Evolutionary conservation across 2,888 invertebrate species (phyloP), one percentile per base, ranked within the genome.

Genomic region (Cheilosia scutellata): DNA sequence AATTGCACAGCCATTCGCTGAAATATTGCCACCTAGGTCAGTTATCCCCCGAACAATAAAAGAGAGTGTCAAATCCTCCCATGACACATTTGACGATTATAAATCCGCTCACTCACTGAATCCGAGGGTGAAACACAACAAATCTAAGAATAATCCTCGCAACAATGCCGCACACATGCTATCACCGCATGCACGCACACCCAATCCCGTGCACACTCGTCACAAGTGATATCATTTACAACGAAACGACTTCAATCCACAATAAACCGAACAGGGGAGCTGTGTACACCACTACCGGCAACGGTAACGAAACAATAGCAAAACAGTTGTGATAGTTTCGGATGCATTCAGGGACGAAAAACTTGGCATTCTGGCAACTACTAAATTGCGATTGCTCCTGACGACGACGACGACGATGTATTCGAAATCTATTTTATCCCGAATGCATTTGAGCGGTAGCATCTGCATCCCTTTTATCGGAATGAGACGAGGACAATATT

Each of bases 141-240:
- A 76, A 82, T 76, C 82, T 47, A 82, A 57, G 72, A 72, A 72
- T 82, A 86, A 86, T 86, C 86, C 72, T 51, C 66, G 57, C 44
- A 76, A 82, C 76, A 82, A 77, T 82, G 71, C 60, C 74, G 58
- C 53, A 11, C 29, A 53, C 31, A 29, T 5, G n/a, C 31, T 16
- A 5, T 82, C 82, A 76, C 65, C 72, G 82, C 66, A 79, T 65
- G 20, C 20, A 20, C 20, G 20, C 78, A 68, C 55, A 27, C 53
- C 20, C 55, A 20, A 31, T 29, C 58, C 40, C 5, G 2, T 6
- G 51, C 31, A 33, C 31, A 27, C 82, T 66, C 11, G 37, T 37
- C 57, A 33, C 78, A 79, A 84, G 84, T 80, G 75, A 70, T 84
- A 80, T 80, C 70, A 47, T 58, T 80, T 80, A 75, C 84, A 75